Base-by-base conservation (phyloP, 2,797 vertebrate genomes). In the Sebastes itinus region DNA sequence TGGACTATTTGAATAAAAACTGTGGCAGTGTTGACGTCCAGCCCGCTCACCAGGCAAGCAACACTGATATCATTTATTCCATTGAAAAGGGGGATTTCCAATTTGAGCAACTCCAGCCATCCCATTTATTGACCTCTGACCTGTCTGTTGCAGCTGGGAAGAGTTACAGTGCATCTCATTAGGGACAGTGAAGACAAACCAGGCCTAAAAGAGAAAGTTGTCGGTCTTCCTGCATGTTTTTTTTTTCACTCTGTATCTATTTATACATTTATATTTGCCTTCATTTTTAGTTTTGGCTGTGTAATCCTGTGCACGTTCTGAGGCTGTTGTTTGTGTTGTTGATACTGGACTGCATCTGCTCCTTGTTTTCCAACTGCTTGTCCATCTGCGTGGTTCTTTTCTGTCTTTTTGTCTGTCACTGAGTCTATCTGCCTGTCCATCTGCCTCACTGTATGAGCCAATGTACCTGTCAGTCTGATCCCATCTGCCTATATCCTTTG, bases 41-140 rank as follows among this genome's bases (percentile, higher is more conserved):
- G 70, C 81, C 25, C 27, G 1, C 59, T 88, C 73, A 69, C 65
- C 20, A 72, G 54, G n/a, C 35, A 81, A 80, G 78, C 46, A 74
- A 74, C 59, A 61, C 35, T 62, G 59, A 78, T 69, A 82, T 73
- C 54, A 72, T 77, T 85, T 56, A 82, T 81, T 84, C 55, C 35
- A 4, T 3, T 60, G 38, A 84, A 77, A 42, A 22, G 16, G 81
- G 85, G 87, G 71, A 76, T 87, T 87, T 80, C 73, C 84, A 65
- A 20, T 81, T 67, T 76, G 32, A 72, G 55, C n/a, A 28, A 20
- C 49, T 73, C 33, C 68, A 67, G 59, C 30, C 63, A 2, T 42
- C 60, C 70, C 32, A 1, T 58, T 54, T 9, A 7, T n/a, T 80
- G 76, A 88, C 82, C 46, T 42, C n/a, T 49, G 67, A 84, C 71